Percentiles rank a stretch among this genome's conserved stretches.
phyloP scores from a whole-genome alignment of 2,888 invertebrate genomes.

The Hirtodrosophila duncani region DNA sequence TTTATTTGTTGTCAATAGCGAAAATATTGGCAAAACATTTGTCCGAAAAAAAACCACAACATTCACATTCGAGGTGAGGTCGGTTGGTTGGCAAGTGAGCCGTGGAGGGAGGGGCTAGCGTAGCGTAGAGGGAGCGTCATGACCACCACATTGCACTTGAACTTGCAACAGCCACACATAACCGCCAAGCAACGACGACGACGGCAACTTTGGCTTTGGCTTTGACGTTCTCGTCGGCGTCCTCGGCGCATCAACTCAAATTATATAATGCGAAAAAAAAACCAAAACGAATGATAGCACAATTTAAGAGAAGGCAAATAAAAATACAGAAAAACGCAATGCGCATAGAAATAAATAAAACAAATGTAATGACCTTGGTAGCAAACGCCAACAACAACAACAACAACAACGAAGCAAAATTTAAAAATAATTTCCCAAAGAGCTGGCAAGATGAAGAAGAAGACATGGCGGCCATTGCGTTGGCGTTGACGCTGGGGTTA shows the following conservation, averaged over 20 bases:
- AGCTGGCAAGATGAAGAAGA: conserved; percentile 21
- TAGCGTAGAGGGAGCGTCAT: not conserved
- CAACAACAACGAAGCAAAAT: conserved; percentile 39
- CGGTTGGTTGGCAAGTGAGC: conserved; percentile 13
- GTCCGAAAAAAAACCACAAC: conserved; percentile 39
- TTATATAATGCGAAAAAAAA: conserved; percentile 53
- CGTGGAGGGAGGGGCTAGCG: not conserved
- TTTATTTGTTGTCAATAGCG: conserved; percentile 59
- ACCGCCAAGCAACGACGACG: conserved; percentile 35
- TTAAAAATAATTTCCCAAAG: conserved; percentile 70
- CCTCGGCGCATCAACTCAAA: conserved; percentile 50
- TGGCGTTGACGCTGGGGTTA: conserved; percentile 25
- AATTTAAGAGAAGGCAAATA: conserved; percentile 1
- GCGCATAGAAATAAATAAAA: conserved; percentile 55
- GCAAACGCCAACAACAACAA: conserved; percentile 25
- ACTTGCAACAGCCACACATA: conserved; percentile 54
- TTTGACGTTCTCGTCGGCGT: conserved; percentile 20
- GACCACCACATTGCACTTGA: conserved; percentile 56
- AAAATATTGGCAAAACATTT: conserved; percentile 70
- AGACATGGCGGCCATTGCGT: conserved; percentile 19
- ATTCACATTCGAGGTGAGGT: not conserved
- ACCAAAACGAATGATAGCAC: conserved; percentile 14
- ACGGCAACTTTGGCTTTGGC: not conserved
- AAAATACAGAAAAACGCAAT: conserved; percentile 29
- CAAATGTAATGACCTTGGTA: conserved; percentile 65